Evolutionary conservation across 2,888 invertebrate genomes (phyloP), one percentile per base, ranked within the genome.

Genomic region (Tenthredo scrophulariae): DNA sequence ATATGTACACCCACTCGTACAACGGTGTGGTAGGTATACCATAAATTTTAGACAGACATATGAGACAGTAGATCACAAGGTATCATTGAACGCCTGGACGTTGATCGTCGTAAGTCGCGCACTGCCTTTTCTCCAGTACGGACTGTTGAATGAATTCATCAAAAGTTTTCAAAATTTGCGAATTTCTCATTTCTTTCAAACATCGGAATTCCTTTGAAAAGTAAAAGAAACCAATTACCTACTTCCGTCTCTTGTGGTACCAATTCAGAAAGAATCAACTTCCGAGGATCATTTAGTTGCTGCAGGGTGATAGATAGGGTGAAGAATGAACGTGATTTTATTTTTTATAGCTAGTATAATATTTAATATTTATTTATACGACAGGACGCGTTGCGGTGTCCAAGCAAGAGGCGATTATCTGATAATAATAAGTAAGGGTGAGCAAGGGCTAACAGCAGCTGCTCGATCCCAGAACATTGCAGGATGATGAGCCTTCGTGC

Each of bases 361-460:
- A 18, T 75, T 22, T 54, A 54, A 29, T 54, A 33, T 80, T 62
- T 80, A 80, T 80, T 80, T 80, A 77, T 50, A 37, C 80, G 33
- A 62, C 80, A 37, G 62, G n/a, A 80, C 80, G 40, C 80, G 37
- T n/a, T 58, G 37, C 40, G 80, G 58, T 58, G 58, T 40, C 58
- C 62, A 33, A 62, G 80, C 37, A 37, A 80, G 37, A 80, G 80
- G 22, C 62, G 79, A 80, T 80, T 80, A 62, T 80, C 80, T 80
- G 80, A 62, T 37, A 80, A 62, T 62, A 62, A 65, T 43, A 67
- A 43, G 67, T 22, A 80, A 46, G 75, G 75, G 43, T 33, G 77
- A 46, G 80, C 80, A 67, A 83, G 67, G 67, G 58, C 40, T 37
- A 80, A 26, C 80, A 65, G 65, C 83, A 83, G 83, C 83, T 83